Evolutionary conservation across 2,888 invertebrate species (phyloP).

Genomic region (Tortrix viridana): DNA sequence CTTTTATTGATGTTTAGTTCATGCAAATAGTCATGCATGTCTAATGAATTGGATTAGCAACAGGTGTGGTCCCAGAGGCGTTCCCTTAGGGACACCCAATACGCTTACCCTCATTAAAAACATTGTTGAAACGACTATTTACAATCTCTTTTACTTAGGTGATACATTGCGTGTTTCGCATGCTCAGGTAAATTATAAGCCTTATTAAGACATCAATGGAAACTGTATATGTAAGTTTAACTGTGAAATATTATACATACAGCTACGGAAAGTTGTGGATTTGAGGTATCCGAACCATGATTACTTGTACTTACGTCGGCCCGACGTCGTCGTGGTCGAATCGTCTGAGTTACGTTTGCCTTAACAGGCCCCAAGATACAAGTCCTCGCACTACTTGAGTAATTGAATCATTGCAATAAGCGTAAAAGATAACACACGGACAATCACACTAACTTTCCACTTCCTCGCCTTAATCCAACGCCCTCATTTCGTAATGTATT

Average conservation of each 20-base stretch:
- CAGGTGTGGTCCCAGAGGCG: constrained; percentile 14
- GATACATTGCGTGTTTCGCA: neutral
- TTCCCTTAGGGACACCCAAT: neutral
- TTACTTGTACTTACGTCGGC: too few relatives aligned
- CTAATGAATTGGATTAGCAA: constrained; percentile 10
- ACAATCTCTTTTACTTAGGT: neutral
- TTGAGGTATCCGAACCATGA: too few relatives aligned
- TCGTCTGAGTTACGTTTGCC: too few relatives aligned
- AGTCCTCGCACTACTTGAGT: too few relatives aligned
- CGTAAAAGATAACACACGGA: neutral
- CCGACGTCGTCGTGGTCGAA: too few relatives aligned
- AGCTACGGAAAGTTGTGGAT: too few relatives aligned
- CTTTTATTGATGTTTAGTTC: constrained; percentile 6
- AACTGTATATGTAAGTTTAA: neutral
- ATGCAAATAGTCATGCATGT: constrained; percentile 10
- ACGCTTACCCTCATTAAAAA: neutral
- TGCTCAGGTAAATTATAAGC: neutral
- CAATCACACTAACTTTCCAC: neutral
- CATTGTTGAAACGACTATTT: neutral
- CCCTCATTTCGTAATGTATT: constrained; percentile 15
- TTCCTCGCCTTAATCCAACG: constrained; percentile 2
- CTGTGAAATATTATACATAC: neutral
- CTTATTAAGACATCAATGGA: neutral
- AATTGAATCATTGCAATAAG: neutral
- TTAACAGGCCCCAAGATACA: too few relatives aligned